A percentile compares a stretch with the other conserved stretches of the same genome.
Conservation (phyloP, 2,797 vertebrate genomes). For the Poeciliopsis turneri region DNA sequence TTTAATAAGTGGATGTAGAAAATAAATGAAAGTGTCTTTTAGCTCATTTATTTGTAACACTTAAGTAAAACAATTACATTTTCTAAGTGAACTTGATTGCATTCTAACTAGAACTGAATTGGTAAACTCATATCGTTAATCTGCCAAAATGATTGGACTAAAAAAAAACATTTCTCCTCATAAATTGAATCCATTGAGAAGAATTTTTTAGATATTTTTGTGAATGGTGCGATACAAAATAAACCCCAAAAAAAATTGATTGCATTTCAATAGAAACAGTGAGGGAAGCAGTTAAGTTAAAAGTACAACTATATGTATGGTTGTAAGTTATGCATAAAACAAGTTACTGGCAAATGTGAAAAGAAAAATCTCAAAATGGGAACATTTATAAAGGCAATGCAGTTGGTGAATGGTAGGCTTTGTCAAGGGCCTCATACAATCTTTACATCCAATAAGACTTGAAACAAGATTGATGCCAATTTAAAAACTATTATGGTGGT, state of each 20-base stretch:
- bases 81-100: neutral
- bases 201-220: neutral
- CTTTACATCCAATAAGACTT: neutral
- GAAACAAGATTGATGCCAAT: neutral
- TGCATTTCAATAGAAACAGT: neutral
- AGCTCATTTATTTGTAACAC: neutral
- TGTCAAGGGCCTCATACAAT: neutral
- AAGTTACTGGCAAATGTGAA: neutral
- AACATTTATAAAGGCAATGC: neutral
- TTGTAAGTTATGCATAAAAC: neutral
- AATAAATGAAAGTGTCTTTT: neutral
- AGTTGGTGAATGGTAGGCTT: neutral
- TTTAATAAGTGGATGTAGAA: neutral
- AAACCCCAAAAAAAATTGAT: neutral
- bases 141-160: neutral
- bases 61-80: neutral
- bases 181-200: neutral
- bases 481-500: neutral
- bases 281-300: neutral
- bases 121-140: neutral
- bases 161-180: neutral
- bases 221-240: neutral
- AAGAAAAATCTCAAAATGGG: neutral
- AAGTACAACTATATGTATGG: neutral
- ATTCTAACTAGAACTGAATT: neutral